Evolutionary conservation across 1,140 invertebrate genomes (phyloP), one percentile per base, ranked within the genome.

Genomic region (Trichonephila clavata): DNA sequence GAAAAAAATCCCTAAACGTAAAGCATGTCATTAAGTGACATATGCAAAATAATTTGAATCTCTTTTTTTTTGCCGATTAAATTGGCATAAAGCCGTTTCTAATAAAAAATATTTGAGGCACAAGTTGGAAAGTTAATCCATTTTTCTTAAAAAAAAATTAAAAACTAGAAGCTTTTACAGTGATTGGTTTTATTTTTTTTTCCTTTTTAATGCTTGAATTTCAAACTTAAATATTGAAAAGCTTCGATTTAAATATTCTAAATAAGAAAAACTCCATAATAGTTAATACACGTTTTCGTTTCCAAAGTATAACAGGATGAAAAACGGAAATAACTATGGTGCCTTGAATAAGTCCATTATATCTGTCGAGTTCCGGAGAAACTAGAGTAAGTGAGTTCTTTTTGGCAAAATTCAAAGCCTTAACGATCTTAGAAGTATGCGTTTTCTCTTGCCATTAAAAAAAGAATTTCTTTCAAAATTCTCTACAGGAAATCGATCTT

Each of bases 1-100:
- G 50, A 50, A 87, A 87, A 87, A 87, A 87, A 63, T 87, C 86
- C 63, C 60, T 63, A 20, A 65, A 50, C 10, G 50, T 43, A 16
- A 16, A 87, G n/a, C 50, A 83, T 87, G 24, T 43, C 63, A 87
- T 63, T 63, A 87, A 63, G 27, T 32, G 27, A 39, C 71, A 77
- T 77, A 77, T 77, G 50, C 71, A 27, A 24, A 77, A 27, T 77
- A 24, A 77, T 77, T 83, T 57, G 7, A 50, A 24, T 57, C 4
- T n/a, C 20, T 27, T 57, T 50, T 18, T 39, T 81, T 81, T 4
- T 39, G 1, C n/a, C 21, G 16, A 13, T 18, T 32, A 50, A 50
- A 50, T 24, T 68, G 5, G 14, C 21, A 24, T 7, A 21, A 27
- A 24, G 24, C 21, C n/a, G n/a, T 13, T 24, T 68, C 8, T 68